phyloP scores from a whole-genome alignment of 2,888 invertebrate genomes.

The Pemphredon lugubris region DNA sequence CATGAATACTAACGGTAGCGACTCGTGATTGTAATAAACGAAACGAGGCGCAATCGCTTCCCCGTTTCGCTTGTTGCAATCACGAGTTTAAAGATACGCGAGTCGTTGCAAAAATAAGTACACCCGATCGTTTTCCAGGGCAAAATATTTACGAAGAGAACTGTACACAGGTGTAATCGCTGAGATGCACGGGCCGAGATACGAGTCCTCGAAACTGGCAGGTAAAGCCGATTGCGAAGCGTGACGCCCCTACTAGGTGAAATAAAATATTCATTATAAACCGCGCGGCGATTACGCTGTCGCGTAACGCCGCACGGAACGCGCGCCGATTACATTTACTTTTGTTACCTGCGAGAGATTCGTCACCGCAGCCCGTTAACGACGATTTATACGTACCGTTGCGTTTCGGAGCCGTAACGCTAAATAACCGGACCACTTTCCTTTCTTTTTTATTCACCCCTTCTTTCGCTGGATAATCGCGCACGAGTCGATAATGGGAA shows the following conservation, averaged over 20 bases:
- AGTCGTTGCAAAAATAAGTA: too few species aligned
- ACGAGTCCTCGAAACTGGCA: constrained; percentile 56
- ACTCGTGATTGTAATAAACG: too few species aligned
- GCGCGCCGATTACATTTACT: constrained; percentile 71
- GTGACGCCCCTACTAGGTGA: constrained; percentile 45
- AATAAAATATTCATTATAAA: constrained; percentile 69
- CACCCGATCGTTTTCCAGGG: too few species aligned
- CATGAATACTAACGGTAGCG: too few species aligned
- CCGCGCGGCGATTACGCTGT: constrained; percentile 57
- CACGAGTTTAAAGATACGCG: too few species aligned
- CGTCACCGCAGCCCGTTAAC: constrained; percentile 28
- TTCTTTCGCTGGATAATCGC: too few species aligned
- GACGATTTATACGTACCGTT: constrained; percentile 6
- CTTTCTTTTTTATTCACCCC: too few species aligned
- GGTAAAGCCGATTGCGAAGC: constrained; percentile 63
- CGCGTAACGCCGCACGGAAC: constrained; percentile 57
- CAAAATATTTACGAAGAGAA: too few species aligned
- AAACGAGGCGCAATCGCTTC: too few species aligned
- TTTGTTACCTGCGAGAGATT: constrained; percentile 42
- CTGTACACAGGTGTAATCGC: constrained; percentile 58
- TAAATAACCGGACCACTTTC: neutral
- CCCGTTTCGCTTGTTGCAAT: too few species aligned
- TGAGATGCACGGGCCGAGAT: constrained; percentile 71
- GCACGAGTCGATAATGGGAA: too few species aligned
- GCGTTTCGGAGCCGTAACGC: too few species aligned